Conservation (phyloP, 2,797 vertebrate species). For the Telmatherina bonti region DNA sequence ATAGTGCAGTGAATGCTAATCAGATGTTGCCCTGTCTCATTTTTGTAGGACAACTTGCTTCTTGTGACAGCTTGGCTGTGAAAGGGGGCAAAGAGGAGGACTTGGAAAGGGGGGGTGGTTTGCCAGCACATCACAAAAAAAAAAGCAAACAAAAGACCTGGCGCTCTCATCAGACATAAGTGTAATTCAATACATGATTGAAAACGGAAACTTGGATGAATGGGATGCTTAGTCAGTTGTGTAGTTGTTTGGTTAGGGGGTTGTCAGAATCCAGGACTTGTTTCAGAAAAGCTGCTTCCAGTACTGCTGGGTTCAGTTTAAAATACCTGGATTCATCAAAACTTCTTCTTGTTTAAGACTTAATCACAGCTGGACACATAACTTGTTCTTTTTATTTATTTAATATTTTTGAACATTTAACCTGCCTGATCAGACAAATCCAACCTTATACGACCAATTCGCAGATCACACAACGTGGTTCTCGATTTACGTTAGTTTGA, state of each 20-base stretch:
- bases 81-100: slow-evolving; percentile 39
- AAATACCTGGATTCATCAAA: slow-evolving; percentile 24
- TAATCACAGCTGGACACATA: not conserved
- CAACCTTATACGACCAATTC: no score
- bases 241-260: slow-evolving; percentile 60
- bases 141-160: slow-evolving; percentile 73
- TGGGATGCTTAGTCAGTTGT: slow-evolving; percentile 60
- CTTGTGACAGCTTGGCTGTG: slow-evolving; percentile 77
- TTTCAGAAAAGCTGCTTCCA: not conserved
- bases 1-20: slow-evolving; percentile 84
- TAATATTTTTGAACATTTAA: not conserved
- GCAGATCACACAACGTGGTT: no score
- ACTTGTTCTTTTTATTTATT: not conserved
- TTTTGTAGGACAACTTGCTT: slow-evolving; percentile 77
- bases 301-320: slow-evolving; percentile 3
- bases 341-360: not conserved
- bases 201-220: slow-evolving; percentile 70
- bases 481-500: no score
- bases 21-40: slow-evolving; percentile 81
- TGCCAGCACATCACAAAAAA: slow-evolving; percentile 75
- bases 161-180: slow-evolving; percentile 66
- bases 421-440: not conserved
- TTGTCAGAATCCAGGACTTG: slow-evolving; percentile 30
- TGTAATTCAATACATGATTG: slow-evolving; percentile 74
- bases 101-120: slow-evolving; percentile 23